phyloP scores from a whole-genome alignment of 2,797 vertebrate species.

The Liasis olivaceus region DNA sequence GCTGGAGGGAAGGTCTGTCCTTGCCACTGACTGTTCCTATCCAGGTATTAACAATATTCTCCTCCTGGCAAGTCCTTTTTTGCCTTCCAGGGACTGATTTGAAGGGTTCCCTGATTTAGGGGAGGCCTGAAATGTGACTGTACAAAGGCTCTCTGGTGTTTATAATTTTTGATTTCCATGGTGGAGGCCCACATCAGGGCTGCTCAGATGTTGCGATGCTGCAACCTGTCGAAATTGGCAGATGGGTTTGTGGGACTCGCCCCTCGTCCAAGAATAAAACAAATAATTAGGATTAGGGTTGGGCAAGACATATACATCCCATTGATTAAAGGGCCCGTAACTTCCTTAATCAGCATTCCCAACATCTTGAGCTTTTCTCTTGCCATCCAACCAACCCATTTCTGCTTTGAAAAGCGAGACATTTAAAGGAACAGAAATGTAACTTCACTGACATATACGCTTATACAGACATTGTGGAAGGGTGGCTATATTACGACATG shows the following conservation, averaged over 20 bases:
- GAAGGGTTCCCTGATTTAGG: constrained; percentile 51
- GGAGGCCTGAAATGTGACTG: constrained; percentile 53
- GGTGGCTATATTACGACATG: neutral
- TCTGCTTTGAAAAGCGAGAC: neutral
- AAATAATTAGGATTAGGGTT: neutral
- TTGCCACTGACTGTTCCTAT: neutral
- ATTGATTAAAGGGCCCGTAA: neutral
- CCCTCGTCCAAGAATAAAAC: neutral
- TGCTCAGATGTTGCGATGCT: neutral
- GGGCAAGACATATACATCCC: neutral
- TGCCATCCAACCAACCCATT: no score
- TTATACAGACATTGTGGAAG: neutral
- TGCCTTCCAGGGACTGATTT: constrained; percentile 28
- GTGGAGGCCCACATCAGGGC: constrained; percentile 36
- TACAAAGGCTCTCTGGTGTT: neutral
- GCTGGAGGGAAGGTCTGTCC: constrained; percentile 25
- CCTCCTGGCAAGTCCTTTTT: constrained; percentile 16
- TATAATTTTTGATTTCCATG: constrained; percentile 5
- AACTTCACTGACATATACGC: neutral
- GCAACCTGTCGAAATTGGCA: neutral
- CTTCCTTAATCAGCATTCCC: neutral
- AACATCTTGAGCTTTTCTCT: neutral
- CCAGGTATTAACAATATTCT: constrained; percentile 20
- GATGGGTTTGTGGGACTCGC: neutral
- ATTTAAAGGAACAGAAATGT: neutral